Evolutionary conservation across 2,797 vertebrate genomes (phyloP).

Genomic region (Phalloptychus januarius): DNA sequence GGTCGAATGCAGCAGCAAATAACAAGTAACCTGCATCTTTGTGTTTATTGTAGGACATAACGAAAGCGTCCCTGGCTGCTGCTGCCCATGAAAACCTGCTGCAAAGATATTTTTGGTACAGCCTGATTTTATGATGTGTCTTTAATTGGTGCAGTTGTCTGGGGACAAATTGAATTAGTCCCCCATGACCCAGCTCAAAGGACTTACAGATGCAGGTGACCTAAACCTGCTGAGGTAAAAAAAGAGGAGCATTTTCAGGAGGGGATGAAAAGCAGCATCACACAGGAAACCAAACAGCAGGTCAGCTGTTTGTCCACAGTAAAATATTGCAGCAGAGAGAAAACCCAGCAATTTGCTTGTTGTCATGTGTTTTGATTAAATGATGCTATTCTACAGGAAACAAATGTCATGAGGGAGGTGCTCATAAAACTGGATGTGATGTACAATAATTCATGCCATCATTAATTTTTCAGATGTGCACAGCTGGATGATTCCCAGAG

Average conservation of each 20-base stretch:
- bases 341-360: slow-evolving; percentile 34
- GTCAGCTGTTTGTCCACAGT: slow-evolving; percentile 29
- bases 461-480: slow-evolving; percentile 32
- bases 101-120: slow-evolving; percentile 66
- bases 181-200: slow-evolving; percentile 38
- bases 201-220: slow-evolving; percentile 34
- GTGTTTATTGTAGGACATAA: slow-evolving; percentile 32
- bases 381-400: slow-evolving; percentile 43
- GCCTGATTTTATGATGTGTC: slow-evolving; percentile 57
- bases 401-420: slow-evolving; percentile 36
- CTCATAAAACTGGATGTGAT: slow-evolving; percentile 29
- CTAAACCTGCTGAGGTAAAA: slow-evolving; percentile 1
- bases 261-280: slow-evolving; percentile 19
- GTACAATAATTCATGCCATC: slow-evolving; percentile 27
- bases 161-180: slow-evolving; percentile 63
- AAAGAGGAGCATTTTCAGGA: slow-evolving; percentile 23
- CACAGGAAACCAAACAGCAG: slow-evolving; percentile 29
- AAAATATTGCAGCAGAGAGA: slow-evolving; percentile 50
- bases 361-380: slow-evolving; percentile 46
- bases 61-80: slow-evolving; percentile 55
- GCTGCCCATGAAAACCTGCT: slow-evolving; percentile 57
- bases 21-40: slow-evolving; percentile 49
- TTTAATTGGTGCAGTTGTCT: slow-evolving; percentile 68
- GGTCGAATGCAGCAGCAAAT: slow-evolving; percentile 53
- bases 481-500: slow-evolving; percentile 8